phyloP scores from a whole-genome alignment of 2,888 invertebrate species.

The Hydropsyche betteni region DNA sequence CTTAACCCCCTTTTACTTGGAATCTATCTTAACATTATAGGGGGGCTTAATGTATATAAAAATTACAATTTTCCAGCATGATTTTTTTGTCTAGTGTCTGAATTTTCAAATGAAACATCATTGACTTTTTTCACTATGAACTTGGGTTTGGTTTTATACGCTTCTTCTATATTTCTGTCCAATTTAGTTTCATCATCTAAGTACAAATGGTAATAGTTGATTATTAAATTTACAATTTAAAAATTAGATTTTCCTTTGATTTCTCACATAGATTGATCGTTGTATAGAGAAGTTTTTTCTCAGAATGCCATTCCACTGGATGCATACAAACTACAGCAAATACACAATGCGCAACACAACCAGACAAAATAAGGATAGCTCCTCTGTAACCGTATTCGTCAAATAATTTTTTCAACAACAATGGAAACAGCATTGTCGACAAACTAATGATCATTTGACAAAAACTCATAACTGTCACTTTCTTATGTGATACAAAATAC shows the following conservation, averaged over 20 bases:
- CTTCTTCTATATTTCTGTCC: background rate
- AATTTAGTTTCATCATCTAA: too few relatives aligned
- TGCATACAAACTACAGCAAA: constrained; percentile 63
- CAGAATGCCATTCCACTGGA: constrained; percentile 46
- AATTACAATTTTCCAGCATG: background rate
- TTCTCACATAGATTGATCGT: background rate
- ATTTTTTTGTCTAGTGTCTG: background rate
- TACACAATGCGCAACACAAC: constrained; percentile 68
- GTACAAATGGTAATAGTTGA: too few relatives aligned
- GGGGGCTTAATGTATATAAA: too few relatives aligned
- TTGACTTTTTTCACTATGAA: constrained; percentile 14
- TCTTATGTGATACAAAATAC: constrained; percentile 67
- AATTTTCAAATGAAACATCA: background rate
- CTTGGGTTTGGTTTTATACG: constrained; percentile 1
- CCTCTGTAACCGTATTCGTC: constrained; percentile 70
- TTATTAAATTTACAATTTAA: too few relatives aligned
- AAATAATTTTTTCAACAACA: constrained; percentile 64
- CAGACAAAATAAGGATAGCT: constrained; percentile 68
- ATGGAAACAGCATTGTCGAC: constrained; percentile 69
- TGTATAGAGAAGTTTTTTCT: constrained; percentile 13
- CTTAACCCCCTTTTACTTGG: too few relatives aligned
- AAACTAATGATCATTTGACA: constrained; percentile 70
- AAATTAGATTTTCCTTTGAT: background rate
- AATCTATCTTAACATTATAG: too few relatives aligned
- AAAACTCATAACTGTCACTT: constrained; percentile 70